Conservation (phyloP, 2,797 vertebrate species). For the Gambelia wislizenii region DNA sequence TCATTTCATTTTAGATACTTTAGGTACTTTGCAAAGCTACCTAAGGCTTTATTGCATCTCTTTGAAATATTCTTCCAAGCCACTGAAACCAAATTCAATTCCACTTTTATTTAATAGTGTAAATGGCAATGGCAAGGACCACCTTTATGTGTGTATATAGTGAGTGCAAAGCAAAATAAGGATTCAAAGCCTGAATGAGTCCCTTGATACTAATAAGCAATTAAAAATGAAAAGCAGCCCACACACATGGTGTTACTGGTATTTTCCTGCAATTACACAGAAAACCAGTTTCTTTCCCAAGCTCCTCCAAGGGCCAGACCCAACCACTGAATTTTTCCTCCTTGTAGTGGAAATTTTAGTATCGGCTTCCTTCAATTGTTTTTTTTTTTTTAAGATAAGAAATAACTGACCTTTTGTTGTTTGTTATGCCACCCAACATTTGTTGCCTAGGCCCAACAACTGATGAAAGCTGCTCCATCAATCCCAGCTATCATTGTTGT, state of each 20-base stretch:
- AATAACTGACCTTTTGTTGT: neutral
- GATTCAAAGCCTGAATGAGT: constrained; percentile 37
- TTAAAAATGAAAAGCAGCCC: constrained; percentile 37
- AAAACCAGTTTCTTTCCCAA: neutral
- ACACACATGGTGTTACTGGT: constrained; percentile 28
- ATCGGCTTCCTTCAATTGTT: neutral
- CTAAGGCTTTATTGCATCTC: constrained; percentile 12
- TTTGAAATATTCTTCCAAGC: constrained; percentile 43
- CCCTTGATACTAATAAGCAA: constrained; percentile 41
- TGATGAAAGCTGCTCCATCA: too few relatives aligned
- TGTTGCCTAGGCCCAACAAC: neutral
- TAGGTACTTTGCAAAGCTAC: constrained; percentile 14
- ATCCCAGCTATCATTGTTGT: too few relatives aligned
- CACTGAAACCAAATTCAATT: constrained; percentile 30
- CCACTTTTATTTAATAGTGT: constrained; percentile 12
- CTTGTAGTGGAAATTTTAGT: neutral
- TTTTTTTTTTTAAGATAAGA: too few relatives aligned
- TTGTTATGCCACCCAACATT: neutral
- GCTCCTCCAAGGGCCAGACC: neutral
- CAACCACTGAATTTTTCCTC: constrained; percentile 22
- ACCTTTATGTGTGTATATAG: constrained; percentile 16
- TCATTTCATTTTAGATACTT: constrained; percentile 23
- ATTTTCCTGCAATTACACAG: neutral
- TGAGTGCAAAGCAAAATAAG: neutral
- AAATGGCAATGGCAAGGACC: constrained; percentile 25